Evolutionary conservation across 2,113 vertebrate genomes (phyloP).

Genomic region (Suricata suricatta): DNA sequence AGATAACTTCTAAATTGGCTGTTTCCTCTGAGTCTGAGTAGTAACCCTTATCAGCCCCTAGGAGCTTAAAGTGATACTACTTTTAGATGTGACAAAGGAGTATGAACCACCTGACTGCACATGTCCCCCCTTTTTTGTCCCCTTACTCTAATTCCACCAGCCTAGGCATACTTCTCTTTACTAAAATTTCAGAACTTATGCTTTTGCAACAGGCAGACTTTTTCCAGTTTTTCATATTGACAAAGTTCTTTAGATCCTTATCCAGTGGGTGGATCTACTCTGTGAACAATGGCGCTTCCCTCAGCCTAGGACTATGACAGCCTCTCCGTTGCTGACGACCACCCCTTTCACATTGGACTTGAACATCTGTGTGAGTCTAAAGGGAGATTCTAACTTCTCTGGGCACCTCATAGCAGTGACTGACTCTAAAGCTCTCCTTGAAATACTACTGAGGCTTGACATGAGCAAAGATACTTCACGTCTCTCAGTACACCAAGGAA

Average conservation of each 20-base stretch:
- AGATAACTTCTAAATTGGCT: conserved; percentile 17
- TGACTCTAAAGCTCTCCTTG: background rate
- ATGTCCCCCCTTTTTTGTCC: background rate
- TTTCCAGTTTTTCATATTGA: background rate
- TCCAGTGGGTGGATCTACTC: background rate
- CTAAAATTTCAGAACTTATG: background rate
- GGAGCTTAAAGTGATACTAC: background rate
- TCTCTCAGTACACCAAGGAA: background rate
- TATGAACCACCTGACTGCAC: background rate
- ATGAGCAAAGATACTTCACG: background rate
- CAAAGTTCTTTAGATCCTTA: background rate
- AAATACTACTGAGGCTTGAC: background rate
- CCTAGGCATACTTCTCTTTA: background rate
- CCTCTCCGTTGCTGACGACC: background rate
- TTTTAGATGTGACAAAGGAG: background rate
- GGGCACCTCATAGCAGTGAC: background rate
- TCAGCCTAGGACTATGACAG: background rate
- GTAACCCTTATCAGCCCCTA: background rate
- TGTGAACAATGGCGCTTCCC: background rate
- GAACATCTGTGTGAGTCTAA: background rate
- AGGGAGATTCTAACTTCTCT: background rate
- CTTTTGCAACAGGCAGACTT: background rate
- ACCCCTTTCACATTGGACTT: background rate
- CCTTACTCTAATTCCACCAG: background rate
- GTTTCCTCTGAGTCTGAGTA: conserved; percentile 36